Percentiles rank a stretch among this genome's conserved stretches.
These are phyloP conservation scores for Chrysotoxum bicinctum DNA, from an alignment of 2,888 invertebrate genomes.

Conservation along the genomic window DNA sequence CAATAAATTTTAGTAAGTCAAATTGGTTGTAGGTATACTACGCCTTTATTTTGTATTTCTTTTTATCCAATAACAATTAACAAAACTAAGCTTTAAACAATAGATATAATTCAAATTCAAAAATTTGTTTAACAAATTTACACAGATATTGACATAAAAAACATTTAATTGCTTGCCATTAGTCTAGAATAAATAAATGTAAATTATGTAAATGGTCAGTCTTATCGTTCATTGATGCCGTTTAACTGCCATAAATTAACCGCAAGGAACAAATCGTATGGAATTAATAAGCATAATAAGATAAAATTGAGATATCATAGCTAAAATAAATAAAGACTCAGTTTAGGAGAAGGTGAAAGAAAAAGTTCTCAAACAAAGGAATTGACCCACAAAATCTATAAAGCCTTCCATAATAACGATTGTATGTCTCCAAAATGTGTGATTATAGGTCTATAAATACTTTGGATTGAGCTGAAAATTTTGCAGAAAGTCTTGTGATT, in stretches of 20 bases:
- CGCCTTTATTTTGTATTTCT: not conserved
- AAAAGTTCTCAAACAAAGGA: not conserved
- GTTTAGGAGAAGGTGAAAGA: not conserved
- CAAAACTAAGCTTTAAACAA: not conserved
- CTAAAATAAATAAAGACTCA: not conserved
- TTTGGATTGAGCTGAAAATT: not conserved
- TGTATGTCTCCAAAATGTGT: not conserved
- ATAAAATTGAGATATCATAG: conserved; percentile 3
- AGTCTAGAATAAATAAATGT: conserved; percentile 28
- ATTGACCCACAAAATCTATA: conserved; percentile 6
- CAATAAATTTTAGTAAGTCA: not conserved
- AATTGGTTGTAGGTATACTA: too few relatives aligned
- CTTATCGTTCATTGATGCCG: conserved; percentile 57
- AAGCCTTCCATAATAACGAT: not conserved
- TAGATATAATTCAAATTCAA: conserved; percentile 1
- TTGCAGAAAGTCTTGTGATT: conserved; percentile 44
- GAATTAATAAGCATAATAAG: not conserved
- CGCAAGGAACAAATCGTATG: conserved; percentile 10
- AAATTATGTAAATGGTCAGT: conserved; percentile 29
- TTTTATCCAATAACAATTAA: not conserved
- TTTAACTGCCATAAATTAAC: conserved; percentile 33
- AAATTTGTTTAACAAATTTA: not conserved
- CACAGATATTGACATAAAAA: not conserved
- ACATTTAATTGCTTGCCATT: conserved; percentile 5
- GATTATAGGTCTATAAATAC: conserved; percentile 2